Base-by-base conservation (phyloP, 2,888 invertebrate species). In the Tiliacea aurago region DNA sequence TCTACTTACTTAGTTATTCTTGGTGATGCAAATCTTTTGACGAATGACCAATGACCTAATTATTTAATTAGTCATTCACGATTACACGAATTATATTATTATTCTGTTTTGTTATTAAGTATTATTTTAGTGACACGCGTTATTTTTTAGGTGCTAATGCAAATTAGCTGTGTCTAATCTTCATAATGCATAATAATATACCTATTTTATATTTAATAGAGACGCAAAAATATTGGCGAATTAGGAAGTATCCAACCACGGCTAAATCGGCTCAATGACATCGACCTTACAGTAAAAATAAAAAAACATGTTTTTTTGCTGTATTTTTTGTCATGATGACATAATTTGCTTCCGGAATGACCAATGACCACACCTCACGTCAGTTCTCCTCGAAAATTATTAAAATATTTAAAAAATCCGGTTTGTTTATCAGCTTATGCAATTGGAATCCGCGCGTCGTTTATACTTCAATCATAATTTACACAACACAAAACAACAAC, bases 201-300 rank as follows among this genome's bases (percentile, higher is more conserved):
- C 9, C 11, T 28, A 9, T 55, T 28, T 28, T 41, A 63, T 20
- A 68, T 63, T 15, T 59, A 7, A 28, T 28, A 41, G 10, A 70
- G 13, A 51, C 49, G 28, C 41, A 53, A 23, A 47, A 37, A 53
- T 63, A 63, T 76, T 23, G 51, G 47, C 28, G 47, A 53, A 61
- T 70, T 76, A 77, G 70, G 78, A 81, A 73, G 56, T 73, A 58
- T 49, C 13, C 43, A 67, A 68, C 56, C 64, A 59, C 37, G 18
- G 23, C 47, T 47, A 68, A 62, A 68, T 65, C 67, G 37, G 20
- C 66, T 67, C 49, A 76, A 81, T 67, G 64, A 73, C 51, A 56
- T 55, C 37, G 81, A 78, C 81, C 81, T 81, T 81, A 73, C 63
- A 37, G 53, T 43, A 47, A 64, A 80, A 61, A 70, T 59, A 18